Conservation (phyloP, 2,888 invertebrate species). For the Temnothorax unifasciatus region DNA sequence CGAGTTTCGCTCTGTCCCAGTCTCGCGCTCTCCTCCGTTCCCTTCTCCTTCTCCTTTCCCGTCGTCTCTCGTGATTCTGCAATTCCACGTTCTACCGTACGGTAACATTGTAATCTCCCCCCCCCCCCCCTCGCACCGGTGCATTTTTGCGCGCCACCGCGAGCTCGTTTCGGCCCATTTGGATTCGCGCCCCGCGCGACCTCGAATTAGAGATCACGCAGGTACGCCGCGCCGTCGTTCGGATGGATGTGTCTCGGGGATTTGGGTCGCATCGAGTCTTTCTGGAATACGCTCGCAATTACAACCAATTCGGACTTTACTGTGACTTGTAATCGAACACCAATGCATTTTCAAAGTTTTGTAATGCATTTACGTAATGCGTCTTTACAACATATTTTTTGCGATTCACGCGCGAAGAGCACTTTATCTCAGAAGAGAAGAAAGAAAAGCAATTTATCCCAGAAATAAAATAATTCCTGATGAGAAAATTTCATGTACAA, state of each 20-base stretch:
- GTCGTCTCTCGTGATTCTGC: constrained; percentile 66
- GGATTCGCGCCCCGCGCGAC: constrained; percentile 73
- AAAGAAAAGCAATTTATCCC: neutral
- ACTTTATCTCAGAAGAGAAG: neutral
- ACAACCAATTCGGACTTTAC: constrained; percentile 17
- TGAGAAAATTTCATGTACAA: neutral
- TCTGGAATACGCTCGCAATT: constrained; percentile 29
- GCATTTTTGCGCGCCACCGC: constrained; percentile 69
- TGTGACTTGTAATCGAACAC: neutral
- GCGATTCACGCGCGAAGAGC: neutral
- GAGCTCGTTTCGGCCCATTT: constrained; percentile 73
- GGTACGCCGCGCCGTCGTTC: constrained; percentile 48
- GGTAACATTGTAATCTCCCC: constrained; percentile 76
- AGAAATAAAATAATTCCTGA: neutral
- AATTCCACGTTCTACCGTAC: constrained; percentile 74
- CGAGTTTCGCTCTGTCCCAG: neutral
- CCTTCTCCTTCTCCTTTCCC: constrained; percentile 45
- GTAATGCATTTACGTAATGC: constrained; percentile 6
- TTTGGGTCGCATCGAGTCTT: constrained; percentile 44
- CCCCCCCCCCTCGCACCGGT: constrained; percentile 55
- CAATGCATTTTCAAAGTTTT: neutral
- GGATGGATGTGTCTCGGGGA: constrained; percentile 50
- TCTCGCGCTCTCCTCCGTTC: constrained; percentile 49
- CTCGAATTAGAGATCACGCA: constrained; percentile 72
- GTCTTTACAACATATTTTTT: neutral